phyloP scores from a whole-genome alignment of 1,140 invertebrate species.

The Pinna nobilis region DNA sequence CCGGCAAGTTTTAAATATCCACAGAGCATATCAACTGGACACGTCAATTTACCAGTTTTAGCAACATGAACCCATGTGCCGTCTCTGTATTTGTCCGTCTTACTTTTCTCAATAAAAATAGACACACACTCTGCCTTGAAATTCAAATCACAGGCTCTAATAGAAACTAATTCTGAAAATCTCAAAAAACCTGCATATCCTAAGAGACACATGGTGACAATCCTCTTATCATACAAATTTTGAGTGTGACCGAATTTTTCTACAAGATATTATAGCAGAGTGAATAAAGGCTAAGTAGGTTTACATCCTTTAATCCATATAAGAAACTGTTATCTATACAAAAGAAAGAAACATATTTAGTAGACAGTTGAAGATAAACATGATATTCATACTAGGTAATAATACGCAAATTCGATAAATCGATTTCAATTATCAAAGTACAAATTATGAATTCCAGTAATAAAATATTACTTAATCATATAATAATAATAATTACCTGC shows the following conservation, averaged over 20 bases:
- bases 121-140: constrained; percentile 24
- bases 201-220: constrained; percentile 37
- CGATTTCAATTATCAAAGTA: no score
- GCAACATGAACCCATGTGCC: constrained; percentile 31
- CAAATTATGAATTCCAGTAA: no score
- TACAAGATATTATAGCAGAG: not conserved
- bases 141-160: constrained; percentile 16
- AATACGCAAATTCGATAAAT: not conserved
- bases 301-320: no score
- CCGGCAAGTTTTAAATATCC: constrained; percentile 16
- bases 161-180: constrained; percentile 31
- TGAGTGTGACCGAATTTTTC: not conserved
- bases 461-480: no score
- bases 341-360: no score
- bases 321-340: constrained; percentile 10
- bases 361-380: not conserved
- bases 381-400: not conserved
- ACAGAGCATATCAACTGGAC: constrained; percentile 23
- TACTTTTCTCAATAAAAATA: constrained; percentile 34
- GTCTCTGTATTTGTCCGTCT: constrained; percentile 38
- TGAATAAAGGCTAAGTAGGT: no score
- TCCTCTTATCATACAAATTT: constrained; percentile 17
- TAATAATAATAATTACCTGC: no score
- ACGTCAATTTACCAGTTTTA: constrained; percentile 17
- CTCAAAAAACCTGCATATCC: constrained; percentile 39